Conservation (phyloP, 2,113 vertebrate species). For the Rhinolophus sinicus region DNA sequence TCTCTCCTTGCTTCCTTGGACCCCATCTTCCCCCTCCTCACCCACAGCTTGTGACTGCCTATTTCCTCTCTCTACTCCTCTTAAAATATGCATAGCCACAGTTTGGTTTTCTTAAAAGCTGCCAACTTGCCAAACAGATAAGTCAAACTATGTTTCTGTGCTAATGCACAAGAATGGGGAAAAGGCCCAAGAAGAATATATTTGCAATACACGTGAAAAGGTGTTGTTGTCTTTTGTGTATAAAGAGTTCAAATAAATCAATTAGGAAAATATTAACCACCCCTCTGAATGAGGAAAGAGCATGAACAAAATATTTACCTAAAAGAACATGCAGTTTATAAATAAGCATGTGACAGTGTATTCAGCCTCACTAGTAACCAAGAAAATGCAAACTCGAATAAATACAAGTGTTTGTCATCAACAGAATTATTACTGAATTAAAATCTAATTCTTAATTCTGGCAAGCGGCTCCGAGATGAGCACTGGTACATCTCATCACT, state of each 20-base stretch:
- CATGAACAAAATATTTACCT: neutral
- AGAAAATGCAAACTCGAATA: slow-evolving; percentile 5
- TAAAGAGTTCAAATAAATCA: neutral
- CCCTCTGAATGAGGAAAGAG: neutral
- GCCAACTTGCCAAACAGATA: neutral
- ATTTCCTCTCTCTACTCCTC: neutral
- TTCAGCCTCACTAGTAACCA: neutral
- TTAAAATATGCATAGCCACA: neutral
- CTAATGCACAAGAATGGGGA: neutral
- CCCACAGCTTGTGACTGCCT: neutral
- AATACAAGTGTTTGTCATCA: neutral
- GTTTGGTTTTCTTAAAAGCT: slow-evolving; percentile 25
- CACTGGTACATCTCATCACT: neutral
- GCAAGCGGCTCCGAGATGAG: neutral
- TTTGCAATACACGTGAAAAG: neutral
- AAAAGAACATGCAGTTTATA: neutral
- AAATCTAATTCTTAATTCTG: neutral
- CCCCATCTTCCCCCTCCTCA: neutral
- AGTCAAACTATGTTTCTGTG: neutral
- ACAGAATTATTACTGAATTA: neutral
- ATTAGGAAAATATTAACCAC: slow-evolving; percentile 15
- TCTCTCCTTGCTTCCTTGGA: neutral
- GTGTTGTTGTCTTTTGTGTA: neutral
- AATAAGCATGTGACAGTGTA: neutral
- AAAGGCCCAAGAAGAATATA: neutral